Base-by-base conservation (phyloP, 2,113 vertebrate species). In the Dolichotis patagonum region DNA sequence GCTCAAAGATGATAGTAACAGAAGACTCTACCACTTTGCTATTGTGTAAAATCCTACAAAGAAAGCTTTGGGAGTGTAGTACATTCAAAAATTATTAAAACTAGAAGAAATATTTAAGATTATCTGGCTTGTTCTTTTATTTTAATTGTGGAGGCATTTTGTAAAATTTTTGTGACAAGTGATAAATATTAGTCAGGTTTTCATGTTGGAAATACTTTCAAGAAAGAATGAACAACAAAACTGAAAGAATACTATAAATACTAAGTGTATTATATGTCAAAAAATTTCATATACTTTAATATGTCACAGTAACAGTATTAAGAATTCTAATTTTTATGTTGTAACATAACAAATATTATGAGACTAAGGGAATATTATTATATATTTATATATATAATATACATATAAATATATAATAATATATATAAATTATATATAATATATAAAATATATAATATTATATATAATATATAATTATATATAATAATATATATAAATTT, bases 41-140 rank as follows among this genome's bases (percentile, higher is more conserved):
- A 26, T 28, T 77, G 28, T 26, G 5, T 35, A 46, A 85, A 56
- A 81, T 62, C 6, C 7, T 28, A 0, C 38, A 80, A 32, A 5
- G 0, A 28, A 38, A 46, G 14, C 13, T 69, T 71, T 46, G 9
- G 20, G 1, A 32, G 1, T 28, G 0, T 30, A 41, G 8, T 43
- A 71, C 2, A 85, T 54, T 85, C 5, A 54, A 14, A 88, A 22
- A 10, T 62, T 78, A 63, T 20, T 24, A n/a, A 65, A 73, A n/a
- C 19, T 52, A 41, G 9, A 30, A 43, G 35, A 43, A 0, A 17
- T 56, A 9, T 22, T 58, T 90, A 85, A 35, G 26, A 88, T 56
- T 30, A 13, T 38, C 2, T 62, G 5, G 14, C 35, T 13, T 35
- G 35, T 35, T 46, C 2, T 65, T 85, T 84, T 69, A 30, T 56